Evolutionary conservation across 2,888 invertebrate genomes (phyloP).

Genomic region (Callyntrura guangdongensis): DNA sequence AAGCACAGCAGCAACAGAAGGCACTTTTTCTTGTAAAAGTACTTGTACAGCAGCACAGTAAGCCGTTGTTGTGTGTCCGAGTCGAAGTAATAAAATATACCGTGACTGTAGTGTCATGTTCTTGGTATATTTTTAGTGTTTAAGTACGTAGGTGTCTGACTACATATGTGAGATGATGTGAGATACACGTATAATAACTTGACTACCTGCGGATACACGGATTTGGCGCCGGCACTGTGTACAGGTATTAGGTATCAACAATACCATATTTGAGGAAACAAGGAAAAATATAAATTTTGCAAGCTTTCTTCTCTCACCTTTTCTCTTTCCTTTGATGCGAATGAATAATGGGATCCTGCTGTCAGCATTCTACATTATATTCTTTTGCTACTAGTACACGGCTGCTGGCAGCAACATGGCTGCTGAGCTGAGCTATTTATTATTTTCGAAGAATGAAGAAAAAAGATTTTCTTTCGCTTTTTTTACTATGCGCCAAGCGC

Average conservation of each 20-base stretch:
- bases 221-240: not conserved
- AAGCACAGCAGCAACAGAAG: not conserved
- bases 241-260: not conserved
- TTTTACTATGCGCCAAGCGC: not conserved
- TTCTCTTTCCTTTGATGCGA: not conserved
- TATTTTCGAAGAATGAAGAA: not conserved
- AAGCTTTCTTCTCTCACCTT: constrained; percentile 26
- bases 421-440: not conserved
- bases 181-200: not conserved
- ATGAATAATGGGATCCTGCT: constrained; percentile 55
- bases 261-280: not conserved
- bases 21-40: not conserved
- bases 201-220: not conserved
- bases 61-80: not conserved
- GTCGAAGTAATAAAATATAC: not conserved
- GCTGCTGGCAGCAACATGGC: not conserved
- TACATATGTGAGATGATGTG: not conserved
- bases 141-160: not conserved
- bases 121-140: constrained; percentile 36
- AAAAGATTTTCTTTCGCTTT: not conserved
- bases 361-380: not conserved
- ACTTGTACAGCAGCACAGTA: not conserved
- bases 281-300: constrained; percentile 41
- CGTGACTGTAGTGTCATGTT: not conserved
- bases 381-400: not conserved